phyloP scores from a whole-genome alignment of 2,888 invertebrate genomes.

The Cheiracanthium punctorium region DNA sequence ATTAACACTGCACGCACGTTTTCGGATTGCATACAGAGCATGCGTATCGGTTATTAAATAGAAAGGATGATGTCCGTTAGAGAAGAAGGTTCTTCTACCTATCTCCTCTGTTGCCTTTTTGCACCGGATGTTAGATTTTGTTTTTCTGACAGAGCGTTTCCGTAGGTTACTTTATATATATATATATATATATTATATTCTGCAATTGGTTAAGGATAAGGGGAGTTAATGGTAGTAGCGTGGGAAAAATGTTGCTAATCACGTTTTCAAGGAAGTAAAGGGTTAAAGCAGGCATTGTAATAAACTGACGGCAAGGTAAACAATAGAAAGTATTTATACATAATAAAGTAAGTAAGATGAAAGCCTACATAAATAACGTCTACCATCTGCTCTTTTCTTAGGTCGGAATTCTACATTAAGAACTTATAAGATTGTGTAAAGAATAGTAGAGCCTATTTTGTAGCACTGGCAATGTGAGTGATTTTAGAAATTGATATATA shows the following conservation, averaged over 20 bases:
- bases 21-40: conserved; percentile 19
- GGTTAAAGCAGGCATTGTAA: background rate
- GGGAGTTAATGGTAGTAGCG: background rate
- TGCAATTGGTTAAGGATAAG: background rate
- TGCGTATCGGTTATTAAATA: conserved; percentile 43
- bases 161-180: conserved; percentile 6
- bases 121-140: conserved; percentile 38
- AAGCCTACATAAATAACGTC: too few relatives aligned
- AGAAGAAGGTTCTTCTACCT: conserved; percentile 12
- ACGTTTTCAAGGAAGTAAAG: background rate
- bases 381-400: too few relatives aligned
- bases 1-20: conserved; percentile 60
- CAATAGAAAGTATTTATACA: too few relatives aligned
- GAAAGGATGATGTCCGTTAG: conserved; percentile 43
- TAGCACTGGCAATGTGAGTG: too few relatives aligned
- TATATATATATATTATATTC: too few relatives aligned
- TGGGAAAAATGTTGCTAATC: conserved; percentile 18
- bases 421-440: too few relatives aligned
- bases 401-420: too few relatives aligned
- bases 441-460: too few relatives aligned
- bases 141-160: conserved; percentile 35
- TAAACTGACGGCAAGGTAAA: background rate
- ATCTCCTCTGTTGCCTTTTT: too few relatives aligned
- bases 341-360: too few relatives aligned
- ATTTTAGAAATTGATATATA: too few relatives aligned